Percentiles rank a stretch among this genome's conserved stretches.
phyloP scores from a whole-genome alignment of 2,113 vertebrate species.

The Apteryx mantelli region DNA sequence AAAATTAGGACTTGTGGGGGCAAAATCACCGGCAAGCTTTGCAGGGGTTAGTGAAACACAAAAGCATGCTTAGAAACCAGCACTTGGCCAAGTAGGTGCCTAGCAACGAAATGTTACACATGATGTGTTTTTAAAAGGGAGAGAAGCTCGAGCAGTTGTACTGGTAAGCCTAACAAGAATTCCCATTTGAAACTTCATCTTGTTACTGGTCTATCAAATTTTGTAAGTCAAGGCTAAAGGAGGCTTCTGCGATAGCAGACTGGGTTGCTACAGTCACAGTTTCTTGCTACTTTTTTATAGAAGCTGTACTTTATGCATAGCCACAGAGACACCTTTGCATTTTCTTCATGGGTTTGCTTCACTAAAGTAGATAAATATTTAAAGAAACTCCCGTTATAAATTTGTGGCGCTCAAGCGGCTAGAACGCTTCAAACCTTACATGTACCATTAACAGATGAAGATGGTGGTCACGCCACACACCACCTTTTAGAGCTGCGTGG shows the following conservation, averaged over 20 bases:
- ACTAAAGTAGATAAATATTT: neutral
- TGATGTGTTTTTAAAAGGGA: constrained; percentile 17
- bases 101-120: constrained; percentile 68
- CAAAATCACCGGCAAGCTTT: constrained; percentile 37
- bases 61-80: constrained; percentile 37
- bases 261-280: neutral
- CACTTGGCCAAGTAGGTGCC: constrained; percentile 30
- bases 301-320: fast-evolving
- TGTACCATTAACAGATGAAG: fast-evolving
- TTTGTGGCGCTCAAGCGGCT: neutral
- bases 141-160: constrained; percentile 4
- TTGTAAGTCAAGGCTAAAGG: neutral
- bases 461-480: fast-evolving
- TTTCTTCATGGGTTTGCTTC: neutral
- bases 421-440: neutral
- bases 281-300: neutral
- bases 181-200: neutral
- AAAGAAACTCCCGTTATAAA: neutral
- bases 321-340: fast-evolving
- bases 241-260: neutral
- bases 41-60: constrained; percentile 53
- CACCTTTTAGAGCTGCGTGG: neutral
- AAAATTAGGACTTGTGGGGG: constrained; percentile 1
- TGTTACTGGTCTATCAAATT: neutral
- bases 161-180: neutral